These are phyloP conservation scores for Larimichthys crocea DNA, from an alignment of 2,113 vertebrate genomes.

Conservation along the genomic window DNA sequence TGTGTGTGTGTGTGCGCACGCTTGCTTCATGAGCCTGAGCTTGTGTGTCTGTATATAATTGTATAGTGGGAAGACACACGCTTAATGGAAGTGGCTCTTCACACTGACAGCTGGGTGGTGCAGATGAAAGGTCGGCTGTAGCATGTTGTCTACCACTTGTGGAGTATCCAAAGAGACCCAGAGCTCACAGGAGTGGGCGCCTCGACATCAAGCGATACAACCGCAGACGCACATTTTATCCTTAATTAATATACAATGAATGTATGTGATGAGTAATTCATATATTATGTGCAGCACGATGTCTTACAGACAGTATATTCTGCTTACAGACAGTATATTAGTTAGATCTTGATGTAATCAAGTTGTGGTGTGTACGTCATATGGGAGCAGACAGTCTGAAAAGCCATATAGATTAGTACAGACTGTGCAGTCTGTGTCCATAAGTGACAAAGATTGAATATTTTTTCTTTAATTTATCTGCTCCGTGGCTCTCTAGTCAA, in stretches of 20 bases:
- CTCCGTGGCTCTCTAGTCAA: conserved; percentile 16
- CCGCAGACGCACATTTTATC: conserved; percentile 8
- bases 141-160: conserved; percentile 74
- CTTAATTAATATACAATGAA: conserved; percentile 1
- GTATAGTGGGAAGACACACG: conserved; percentile 78
- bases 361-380: background rate
- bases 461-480: conserved; percentile 4
- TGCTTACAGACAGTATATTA: background rate
- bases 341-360: background rate
- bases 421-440: background rate
- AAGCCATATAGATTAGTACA: background rate
- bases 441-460: conserved; percentile 16
- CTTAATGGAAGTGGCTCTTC: conserved; percentile 82
- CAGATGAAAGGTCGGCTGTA: conserved; percentile 76
- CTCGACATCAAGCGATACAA: background rate
- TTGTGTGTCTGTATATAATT: conserved; percentile 73
- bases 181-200: conserved; percentile 42
- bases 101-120: conserved; percentile 77
- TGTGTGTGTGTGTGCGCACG: conserved; percentile 8
- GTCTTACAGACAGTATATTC: background rate
- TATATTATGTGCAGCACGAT: background rate
- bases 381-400: background rate
- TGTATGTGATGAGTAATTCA: background rate
- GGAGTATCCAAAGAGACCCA: conserved; percentile 58
- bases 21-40: conserved; percentile 31